Conservation (phyloP, 2,888 invertebrate genomes). For the Tiliacea citrago region DNA sequence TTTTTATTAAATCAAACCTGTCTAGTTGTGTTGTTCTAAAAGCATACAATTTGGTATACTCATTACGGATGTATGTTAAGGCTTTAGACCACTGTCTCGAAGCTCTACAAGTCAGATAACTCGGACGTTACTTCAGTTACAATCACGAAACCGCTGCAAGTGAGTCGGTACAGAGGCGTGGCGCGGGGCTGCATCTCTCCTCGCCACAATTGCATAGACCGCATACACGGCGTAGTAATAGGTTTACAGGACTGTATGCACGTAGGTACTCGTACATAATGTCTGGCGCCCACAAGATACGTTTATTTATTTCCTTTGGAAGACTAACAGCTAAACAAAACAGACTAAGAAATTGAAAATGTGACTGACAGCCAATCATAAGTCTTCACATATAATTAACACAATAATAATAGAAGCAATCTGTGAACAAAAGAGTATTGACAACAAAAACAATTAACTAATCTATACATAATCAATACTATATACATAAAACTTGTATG, state of each 20-base stretch:
- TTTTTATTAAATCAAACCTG: not conserved
- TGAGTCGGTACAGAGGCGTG: not conserved
- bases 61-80: not conserved
- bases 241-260: not conserved
- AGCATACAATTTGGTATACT: not conserved
- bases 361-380: too few relatives aligned
- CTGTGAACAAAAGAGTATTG: too few relatives aligned
- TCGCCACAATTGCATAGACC: constrained; percentile 25
- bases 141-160: constrained; percentile 10
- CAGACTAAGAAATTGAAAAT: too few relatives aligned
- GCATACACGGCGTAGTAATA: not conserved
- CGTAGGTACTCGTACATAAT: not conserved
- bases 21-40: not conserved
- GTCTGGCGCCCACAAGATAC: not conserved
- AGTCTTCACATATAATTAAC: too few relatives aligned
- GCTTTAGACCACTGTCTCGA: not conserved
- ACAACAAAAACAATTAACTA: too few relatives aligned
- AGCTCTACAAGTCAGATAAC: constrained; percentile 1
- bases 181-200: constrained; percentile 14
- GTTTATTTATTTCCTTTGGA: too few relatives aligned
- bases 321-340: too few relatives aligned
- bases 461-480: too few relatives aligned
- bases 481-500: too few relatives aligned
- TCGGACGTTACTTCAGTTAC: not conserved
- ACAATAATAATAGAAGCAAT: too few relatives aligned